Base-by-base conservation (phyloP, 2,888 invertebrate genomes). In the Apodemia zela region DNA sequence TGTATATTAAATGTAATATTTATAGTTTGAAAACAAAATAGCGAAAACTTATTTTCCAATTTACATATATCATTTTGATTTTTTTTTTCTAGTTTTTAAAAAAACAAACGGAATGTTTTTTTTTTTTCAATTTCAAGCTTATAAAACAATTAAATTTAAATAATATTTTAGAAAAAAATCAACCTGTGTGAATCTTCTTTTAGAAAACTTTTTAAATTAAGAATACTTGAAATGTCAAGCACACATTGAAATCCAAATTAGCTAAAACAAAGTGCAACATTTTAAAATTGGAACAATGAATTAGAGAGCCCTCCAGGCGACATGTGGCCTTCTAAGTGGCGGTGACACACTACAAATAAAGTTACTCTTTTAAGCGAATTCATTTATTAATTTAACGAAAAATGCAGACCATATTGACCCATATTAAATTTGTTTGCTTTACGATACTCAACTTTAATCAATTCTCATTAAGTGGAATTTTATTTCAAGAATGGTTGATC, bases 271-370 rank as follows among this genome's bases (percentile, higher is more conserved):
- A 75, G 76, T 74, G 73, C 72, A 73, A 73, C 78, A 79, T 70
- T 72, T 76, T 71, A 74, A 74, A 77, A 76, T 74, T 71, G 71
- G 73, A 78, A 85, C 82, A 88, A 87, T 81, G 78, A 80, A 80
- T 73, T 82, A 74, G 76, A 89, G 82, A 83, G 81, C 87, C 82
- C 90, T 91, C 72, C 68, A 85, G 81, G 84, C 88, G 90, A 90
- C 90, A 91, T 91, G 90, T 91, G 90, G 89, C 89, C 80, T 78
- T 80, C 82, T 85, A 89, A 90, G 90, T 89, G 89, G 87, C 81
- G 87, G 88, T 88, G 90, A 90, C 90, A 90, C 87, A 84, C 83
- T 84, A 89, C 87, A 89, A 90, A 89, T 89, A 89, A 78, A 83
- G 85, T 87, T 86, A 90, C 86, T 82, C 84, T 85, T 85, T 83